Conservation (phyloP, 2,888 invertebrate genomes). For the Abrostola triplasia region DNA sequence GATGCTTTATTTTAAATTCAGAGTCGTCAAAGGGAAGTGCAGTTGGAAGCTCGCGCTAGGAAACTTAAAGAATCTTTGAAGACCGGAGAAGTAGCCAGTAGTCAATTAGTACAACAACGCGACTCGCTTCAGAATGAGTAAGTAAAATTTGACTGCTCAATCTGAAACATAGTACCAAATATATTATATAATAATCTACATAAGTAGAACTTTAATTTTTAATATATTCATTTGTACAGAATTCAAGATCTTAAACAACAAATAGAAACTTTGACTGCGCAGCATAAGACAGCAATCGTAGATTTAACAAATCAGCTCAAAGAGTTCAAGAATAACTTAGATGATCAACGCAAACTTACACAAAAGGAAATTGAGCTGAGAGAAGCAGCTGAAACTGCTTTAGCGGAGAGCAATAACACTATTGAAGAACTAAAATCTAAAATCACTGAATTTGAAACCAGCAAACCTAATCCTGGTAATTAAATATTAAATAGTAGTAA, state of each 20-base stretch:
- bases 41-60: constrained; percentile 80
- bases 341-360: constrained; percentile 64
- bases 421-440: constrained; percentile 73
- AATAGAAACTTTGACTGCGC: constrained; percentile 67
- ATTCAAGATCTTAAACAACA: constrained; percentile 74
- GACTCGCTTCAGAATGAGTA: constrained; percentile 77
- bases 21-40: constrained; percentile 83
- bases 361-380: constrained; percentile 69
- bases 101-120: constrained; percentile 76
- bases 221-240: constrained; percentile 56
- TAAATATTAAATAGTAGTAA: not conserved
- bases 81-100: constrained; percentile 79
- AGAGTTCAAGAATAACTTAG: constrained; percentile 65
- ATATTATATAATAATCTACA: too few species aligned
- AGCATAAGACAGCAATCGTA: constrained; percentile 70
- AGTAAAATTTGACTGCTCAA: constrained; percentile 34
- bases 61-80: constrained; percentile 82
- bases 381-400: constrained; percentile 60
- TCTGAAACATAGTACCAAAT: too few species aligned
- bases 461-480: constrained; percentile 76
- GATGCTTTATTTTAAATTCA: constrained; percentile 49
- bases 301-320: constrained; percentile 74
- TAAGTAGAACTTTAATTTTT: not conserved
- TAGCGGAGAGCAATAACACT: constrained; percentile 64
- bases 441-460: constrained; percentile 75